Evolutionary conservation across 1,140 invertebrate species (phyloP), one percentile per base, ranked within the genome.

Genomic region (Ceratosolen fusciceps): DNA sequence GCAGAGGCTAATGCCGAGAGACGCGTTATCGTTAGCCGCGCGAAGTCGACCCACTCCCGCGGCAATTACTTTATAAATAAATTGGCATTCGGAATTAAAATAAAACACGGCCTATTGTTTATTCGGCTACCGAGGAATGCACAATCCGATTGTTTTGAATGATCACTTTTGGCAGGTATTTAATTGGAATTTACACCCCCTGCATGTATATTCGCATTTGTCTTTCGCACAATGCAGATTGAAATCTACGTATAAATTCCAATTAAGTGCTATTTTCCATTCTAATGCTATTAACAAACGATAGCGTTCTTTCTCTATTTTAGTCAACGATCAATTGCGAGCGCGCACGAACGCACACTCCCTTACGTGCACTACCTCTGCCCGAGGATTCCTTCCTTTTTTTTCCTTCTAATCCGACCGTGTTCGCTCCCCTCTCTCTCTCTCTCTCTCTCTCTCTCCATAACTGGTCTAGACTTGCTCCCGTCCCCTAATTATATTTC

Each of bases 241-340:
- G 29, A 60, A 60, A 31, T 31, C 1, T 31, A 60, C 19, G 14
- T 60, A 60, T 60, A 60, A 60, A 60, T 60, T 60, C 29, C 58
- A 60, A 60, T 60, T 60, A 60, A 60, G 31, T 60, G 31, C 24
- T 26, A n/a, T n/a, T n/a, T 60, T 60, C 29, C 58, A 60, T 31
- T 60, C 31, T 31, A 60, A 60, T 60, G 31, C 39, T 43, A 60
- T 60, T 60, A 12, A 31, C 26, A 31, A 60, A 60, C 26, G 29
- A 31, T 19, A 29, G 2, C 26, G 26, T 8, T 0, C 3, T 60
- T 31, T 16, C 26, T 31, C 4, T 26, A 16, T 29, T 19, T 9
- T 43, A 43, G 5, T 43, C 39, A 7, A 7, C 12, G 39, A 43
- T 5, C 12, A n/a, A 12, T 43, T 43, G 39, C 12, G 39, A 43